Percentiles rank a stretch among this genome's conserved stretches.
Conservation (phyloP, 2,888 invertebrate species). For the Pycnomerus fuliginosus region DNA sequence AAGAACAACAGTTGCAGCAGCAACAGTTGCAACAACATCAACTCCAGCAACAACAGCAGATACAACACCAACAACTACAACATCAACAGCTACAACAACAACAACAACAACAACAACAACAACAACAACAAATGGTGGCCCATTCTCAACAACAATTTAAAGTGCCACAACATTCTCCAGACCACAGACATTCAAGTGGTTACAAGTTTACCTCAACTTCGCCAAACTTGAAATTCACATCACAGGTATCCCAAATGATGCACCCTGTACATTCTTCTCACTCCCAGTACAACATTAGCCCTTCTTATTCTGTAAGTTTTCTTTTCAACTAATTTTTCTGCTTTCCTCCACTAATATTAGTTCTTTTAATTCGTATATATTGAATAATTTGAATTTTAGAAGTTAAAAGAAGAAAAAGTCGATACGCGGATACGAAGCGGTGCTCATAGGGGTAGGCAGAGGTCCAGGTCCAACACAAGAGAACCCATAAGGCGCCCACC, state of each 20-base stretch:
- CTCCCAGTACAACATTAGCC: conserved; percentile 34
- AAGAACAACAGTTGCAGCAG: no score
- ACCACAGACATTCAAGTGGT: conserved; percentile 32
- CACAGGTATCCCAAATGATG: conserved; percentile 41
- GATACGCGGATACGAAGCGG: conserved; percentile 32
- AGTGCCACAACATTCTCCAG: conserved; percentile 26
- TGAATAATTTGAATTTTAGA: conserved; percentile 11
- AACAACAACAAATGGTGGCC: conserved; percentile 5
- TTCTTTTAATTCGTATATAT: conserved; percentile 1
- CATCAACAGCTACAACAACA: conserved; percentile 5
- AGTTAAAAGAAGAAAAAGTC: conserved; percentile 32
- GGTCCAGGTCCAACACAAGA: conserved; percentile 60
- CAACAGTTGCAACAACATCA: no score
- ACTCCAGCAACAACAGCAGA: conserved; percentile 14
- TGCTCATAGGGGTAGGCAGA: conserved; percentile 45
- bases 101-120: conserved; percentile 6
- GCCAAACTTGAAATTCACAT: conserved; percentile 47
- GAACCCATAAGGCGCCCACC: conserved; percentile 59
- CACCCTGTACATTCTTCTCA: conserved; percentile 33
- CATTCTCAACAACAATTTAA: conserved; percentile 29
- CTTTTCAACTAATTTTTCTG: conserved; percentile 4
- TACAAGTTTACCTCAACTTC: conserved; percentile 44
- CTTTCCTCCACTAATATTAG: not conserved
- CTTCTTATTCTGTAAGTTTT: conserved; percentile 34
- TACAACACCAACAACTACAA: conserved; percentile 8